phyloP scores from a whole-genome alignment of 2,797 vertebrate genomes.

The Oophaga sylvatica region DNA sequence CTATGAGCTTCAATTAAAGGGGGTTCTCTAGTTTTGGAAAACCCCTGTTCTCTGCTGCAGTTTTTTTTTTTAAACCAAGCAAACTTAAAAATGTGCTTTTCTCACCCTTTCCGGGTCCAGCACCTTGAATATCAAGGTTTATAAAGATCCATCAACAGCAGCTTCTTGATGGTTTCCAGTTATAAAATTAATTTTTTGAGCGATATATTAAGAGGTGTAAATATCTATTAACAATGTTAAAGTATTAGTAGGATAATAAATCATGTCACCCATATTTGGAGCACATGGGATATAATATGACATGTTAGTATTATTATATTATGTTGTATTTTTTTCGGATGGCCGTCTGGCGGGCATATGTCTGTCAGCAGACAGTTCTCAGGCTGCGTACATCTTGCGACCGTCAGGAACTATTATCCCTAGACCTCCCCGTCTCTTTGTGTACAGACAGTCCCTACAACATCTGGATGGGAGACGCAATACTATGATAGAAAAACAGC shows the following conservation, averaged over 20 bases:
- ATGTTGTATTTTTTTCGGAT: neutral
- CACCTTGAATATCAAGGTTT: neutral
- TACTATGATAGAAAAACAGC: neutral
- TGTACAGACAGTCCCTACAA: neutral
- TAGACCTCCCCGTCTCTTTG: neutral
- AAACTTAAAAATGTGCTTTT: too few species aligned
- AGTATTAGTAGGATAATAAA: too few species aligned
- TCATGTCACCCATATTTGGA: too few species aligned
- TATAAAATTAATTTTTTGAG: neutral
- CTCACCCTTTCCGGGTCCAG: too few species aligned
- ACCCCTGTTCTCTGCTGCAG: too few species aligned
- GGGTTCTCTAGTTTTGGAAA: too few species aligned
- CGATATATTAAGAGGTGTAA: neutral
- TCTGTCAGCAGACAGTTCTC: neutral
- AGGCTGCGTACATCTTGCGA: neutral
- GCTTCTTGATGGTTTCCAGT: neutral
- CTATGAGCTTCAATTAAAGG: too few species aligned
- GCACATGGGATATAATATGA: neutral
- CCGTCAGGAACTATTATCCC: neutral
- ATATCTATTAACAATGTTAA: neutral
- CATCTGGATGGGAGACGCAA: neutral
- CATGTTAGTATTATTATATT: neutral
- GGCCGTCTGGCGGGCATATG: slow-evolving; percentile 5
- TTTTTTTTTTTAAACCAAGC: too few species aligned
- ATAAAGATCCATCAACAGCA: neutral